A percentile compares a stretch with the other conserved stretches of the same genome.
These are phyloP conservation scores for Zoanthus sansibaricus DNA, from an alignment of 92 coral and sea anemone species.

Conservation along the genomic window DNA sequence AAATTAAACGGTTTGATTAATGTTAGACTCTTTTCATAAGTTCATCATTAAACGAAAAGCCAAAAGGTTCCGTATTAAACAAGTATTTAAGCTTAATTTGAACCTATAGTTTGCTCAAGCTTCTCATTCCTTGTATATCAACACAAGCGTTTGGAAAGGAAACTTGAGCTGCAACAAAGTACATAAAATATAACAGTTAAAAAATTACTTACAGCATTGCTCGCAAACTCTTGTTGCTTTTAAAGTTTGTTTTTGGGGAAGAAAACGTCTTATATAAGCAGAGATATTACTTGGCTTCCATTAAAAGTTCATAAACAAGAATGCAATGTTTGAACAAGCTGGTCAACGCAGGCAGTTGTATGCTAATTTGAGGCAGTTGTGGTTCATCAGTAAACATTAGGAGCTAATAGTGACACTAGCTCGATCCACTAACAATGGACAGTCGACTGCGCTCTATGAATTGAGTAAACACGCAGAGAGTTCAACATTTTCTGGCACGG, in stretches of 20 bases:
- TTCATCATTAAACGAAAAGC: background rate
- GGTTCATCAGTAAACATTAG: constrained; percentile 52
- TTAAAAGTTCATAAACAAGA: constrained; percentile 9
- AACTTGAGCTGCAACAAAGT: constrained; percentile 29
- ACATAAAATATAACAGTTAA: background rate
- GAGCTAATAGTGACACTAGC: constrained; percentile 56
- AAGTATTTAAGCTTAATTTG: background rate
- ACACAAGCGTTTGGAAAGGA: constrained; percentile 22
- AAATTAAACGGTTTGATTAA: background rate
- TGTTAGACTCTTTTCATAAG: background rate
- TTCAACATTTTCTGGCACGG: constrained; percentile 32
- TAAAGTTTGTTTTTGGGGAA: background rate
- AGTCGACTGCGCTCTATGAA: constrained; percentile 28
- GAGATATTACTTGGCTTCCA: background rate
- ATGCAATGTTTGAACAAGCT: constrained; percentile 28
- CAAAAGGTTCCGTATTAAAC: background rate
- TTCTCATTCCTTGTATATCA: background rate
- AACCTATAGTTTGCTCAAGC: background rate
- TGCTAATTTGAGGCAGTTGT: constrained; percentile 62
- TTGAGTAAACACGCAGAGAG: constrained; percentile 35
- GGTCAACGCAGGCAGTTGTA: constrained; percentile 21
- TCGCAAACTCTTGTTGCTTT: background rate
- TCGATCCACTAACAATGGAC: constrained; percentile 51
- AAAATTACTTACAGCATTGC: constrained; percentile 18
- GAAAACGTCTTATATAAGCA: background rate